A percentile compares a stretch with the other conserved stretches of the same genome.
Evolutionary conservation across 2,113 vertebrate species (phyloP).

Genomic region (Macheiramphus alcinus): DNA sequence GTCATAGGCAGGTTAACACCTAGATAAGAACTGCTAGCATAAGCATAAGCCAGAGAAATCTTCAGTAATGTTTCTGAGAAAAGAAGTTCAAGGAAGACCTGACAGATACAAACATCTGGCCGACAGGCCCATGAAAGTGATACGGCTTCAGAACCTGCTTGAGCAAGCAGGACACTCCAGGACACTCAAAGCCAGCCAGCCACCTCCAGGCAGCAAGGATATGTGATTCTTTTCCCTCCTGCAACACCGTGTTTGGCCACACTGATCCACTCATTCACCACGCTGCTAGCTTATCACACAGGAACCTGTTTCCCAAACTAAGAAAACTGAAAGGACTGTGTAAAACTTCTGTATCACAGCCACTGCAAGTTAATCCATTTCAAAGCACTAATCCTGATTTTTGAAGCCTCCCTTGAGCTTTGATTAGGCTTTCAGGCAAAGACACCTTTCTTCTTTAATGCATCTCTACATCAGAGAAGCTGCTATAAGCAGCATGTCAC

Average conservation of each 20-base stretch:
- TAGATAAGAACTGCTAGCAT: not conserved
- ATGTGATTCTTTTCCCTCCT: accelerated
- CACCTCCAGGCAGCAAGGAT: not conserved
- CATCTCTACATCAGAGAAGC: not conserved
- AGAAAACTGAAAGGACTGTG: no score
- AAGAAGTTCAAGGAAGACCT: not conserved
- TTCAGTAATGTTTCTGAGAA: not conserved
- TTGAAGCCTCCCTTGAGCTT: not conserved
- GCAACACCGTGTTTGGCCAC: not conserved
- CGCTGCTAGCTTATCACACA: accelerated
- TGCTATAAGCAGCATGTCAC: not conserved
- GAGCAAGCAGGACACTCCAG: not conserved
- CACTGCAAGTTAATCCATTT: not conserved
- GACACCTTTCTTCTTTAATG: not conserved
- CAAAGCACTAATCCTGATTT: not conserved
- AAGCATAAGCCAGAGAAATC: not conserved
- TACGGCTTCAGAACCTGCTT: not conserved
- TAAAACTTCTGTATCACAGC: not conserved
- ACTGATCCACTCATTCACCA: not conserved
- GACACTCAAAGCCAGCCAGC: not conserved
- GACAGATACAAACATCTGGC: not conserved
- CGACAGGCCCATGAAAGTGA: not conserved
- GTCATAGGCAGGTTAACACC: not conserved
- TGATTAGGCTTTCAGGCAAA: not conserved
- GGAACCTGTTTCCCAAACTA: not conserved